Evolutionary conservation across 2,113 vertebrate genomes (phyloP).

Genomic region (Brachionichthys hirsutus): DNA sequence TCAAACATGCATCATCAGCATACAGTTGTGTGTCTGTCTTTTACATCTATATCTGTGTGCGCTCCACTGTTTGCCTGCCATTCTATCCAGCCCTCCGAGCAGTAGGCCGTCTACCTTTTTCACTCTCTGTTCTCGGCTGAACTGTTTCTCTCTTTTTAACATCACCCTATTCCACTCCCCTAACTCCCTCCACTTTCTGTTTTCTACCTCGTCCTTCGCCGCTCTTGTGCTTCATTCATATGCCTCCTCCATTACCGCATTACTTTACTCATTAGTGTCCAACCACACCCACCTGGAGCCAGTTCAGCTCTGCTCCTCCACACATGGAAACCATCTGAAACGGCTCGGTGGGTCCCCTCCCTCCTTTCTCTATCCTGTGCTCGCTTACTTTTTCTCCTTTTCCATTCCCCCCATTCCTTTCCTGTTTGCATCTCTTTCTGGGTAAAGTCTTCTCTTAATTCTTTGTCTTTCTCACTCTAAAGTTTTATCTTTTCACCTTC

Average conservation of each 20-base stretch:
- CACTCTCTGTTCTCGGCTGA: conserved; percentile 17
- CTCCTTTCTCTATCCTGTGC: conserved; percentile 47
- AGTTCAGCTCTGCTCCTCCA: conserved; percentile 60
- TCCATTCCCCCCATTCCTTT: conserved; percentile 26
- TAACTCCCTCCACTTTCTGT: not conserved
- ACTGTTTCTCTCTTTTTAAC: not conserved
- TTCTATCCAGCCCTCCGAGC: conserved; percentile 57
- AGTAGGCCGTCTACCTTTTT: conserved; percentile 32
- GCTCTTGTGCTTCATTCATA: conserved; percentile 40
- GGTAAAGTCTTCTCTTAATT: conserved; percentile 22
- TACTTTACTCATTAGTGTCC: conserved; percentile 78
- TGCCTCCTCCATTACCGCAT: conserved; percentile 72
- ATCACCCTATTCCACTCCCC: not conserved
- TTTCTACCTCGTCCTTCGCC: conserved; percentile 30
- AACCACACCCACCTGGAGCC: conserved; percentile 77
- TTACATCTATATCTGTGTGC: conserved; percentile 57
- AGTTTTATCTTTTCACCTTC: not conserved
- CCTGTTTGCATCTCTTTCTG: conserved; percentile 18
- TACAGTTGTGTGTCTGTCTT: conserved; percentile 55
- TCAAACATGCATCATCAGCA: conserved; percentile 33
- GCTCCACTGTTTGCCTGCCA: conserved; percentile 66
- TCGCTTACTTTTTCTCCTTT: conserved; percentile 46
- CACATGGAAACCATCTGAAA: conserved; percentile 82
- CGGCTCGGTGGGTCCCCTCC: conserved; percentile 55
- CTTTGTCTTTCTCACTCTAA: not conserved